These are phyloP conservation scores for Pantherophis guttatus DNA, from an alignment of 2,113 vertebrate species.

Conservation along the genomic window DNA sequence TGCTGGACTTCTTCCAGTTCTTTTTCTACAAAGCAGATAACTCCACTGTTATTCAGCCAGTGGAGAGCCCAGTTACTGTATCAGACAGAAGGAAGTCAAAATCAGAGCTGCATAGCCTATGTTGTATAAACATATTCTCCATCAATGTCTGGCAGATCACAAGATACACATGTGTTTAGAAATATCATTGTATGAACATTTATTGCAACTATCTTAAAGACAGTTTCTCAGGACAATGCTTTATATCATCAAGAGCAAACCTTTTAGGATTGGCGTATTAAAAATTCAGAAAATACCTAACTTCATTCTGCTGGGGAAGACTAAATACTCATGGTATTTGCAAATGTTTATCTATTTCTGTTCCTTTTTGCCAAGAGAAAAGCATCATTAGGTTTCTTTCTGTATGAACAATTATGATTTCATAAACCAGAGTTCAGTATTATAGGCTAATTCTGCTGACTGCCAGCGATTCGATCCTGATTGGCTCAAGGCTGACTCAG, in stretches of 20 bases:
- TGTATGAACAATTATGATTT: too few species aligned
- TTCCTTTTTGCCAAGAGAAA: neutral
- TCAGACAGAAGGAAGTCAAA: conserved; percentile 21
- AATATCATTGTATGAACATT: conserved; percentile 65
- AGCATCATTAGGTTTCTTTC: too few species aligned
- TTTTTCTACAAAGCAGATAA: neutral
- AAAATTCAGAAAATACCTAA: neutral
- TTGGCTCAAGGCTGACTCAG: too few species aligned
- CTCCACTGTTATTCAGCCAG: neutral
- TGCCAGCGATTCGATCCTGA: too few species aligned
- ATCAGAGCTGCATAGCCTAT: neutral
- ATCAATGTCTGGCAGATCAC: conserved; percentile 35
- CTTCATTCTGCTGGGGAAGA: too few species aligned
- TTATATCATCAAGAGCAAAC: neutral
- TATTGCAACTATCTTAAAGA: conserved; percentile 61
- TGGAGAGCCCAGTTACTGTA: neutral
- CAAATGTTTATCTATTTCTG: neutral
- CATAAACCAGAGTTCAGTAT: too few species aligned
- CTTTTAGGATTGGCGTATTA: neutral
- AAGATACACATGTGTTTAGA: conserved; percentile 36
- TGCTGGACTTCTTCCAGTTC: conserved; percentile 1
- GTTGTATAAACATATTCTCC: conserved; percentile 30
- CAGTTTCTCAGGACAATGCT: conserved; percentile 8
- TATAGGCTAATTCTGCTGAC: too few species aligned
- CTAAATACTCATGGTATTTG: too few species aligned